These are phyloP conservation scores for Acyrthosiphon pisum DNA, from an alignment of 1,140 invertebrate species.

Conservation along the genomic window DNA sequence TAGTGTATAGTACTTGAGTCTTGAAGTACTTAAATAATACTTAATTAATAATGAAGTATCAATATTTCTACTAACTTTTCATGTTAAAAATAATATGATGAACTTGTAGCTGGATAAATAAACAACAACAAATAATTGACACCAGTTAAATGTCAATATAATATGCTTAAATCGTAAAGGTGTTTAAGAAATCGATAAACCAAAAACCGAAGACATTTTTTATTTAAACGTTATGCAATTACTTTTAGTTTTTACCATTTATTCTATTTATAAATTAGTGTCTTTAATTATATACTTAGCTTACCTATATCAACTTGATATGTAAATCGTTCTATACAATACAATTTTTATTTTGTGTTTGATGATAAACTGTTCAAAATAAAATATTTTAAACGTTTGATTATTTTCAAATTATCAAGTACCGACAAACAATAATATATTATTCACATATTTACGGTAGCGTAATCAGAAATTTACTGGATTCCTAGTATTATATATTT, in stretches of 20 bases:
- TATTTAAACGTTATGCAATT: not conserved
- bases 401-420: not conserved
- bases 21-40: conserved; percentile 3
- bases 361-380: not conserved
- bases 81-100: not conserved
- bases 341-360: not conserved
- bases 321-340: not conserved
- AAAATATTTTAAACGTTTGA: conserved; percentile 1
- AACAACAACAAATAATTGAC: not conserved
- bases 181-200: not conserved
- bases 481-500: not conserved
- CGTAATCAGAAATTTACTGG: not conserved
- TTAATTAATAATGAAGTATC: not conserved
- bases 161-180: not conserved
- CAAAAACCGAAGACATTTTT: not conserved
- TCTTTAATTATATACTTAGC: not conserved
- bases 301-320: not conserved
- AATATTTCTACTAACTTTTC: not conserved
- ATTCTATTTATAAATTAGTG: not conserved
- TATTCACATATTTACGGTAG: not conserved
- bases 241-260: too few species aligned
- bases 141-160: not conserved
- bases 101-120: not conserved
- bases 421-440: not conserved
- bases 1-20: not conserved